Conservation (phyloP, 92 coral and sea anemone species). For the Parazoanthus darwini region DNA sequence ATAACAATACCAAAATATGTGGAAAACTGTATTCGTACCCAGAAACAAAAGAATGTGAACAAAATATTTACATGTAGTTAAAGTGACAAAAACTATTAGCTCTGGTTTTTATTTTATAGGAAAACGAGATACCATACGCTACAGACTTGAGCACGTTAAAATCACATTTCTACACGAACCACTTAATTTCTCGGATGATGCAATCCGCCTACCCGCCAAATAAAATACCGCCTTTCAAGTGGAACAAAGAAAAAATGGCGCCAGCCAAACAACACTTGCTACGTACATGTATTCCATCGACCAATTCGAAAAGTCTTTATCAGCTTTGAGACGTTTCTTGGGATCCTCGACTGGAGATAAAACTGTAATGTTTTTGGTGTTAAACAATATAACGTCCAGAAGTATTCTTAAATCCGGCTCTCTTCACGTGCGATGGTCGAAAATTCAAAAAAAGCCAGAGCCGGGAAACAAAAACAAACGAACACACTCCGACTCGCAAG, state of each 20-base stretch:
- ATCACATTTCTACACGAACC: neutral
- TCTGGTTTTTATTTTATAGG: no score
- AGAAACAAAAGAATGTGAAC: no score
- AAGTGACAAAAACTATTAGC: no score
- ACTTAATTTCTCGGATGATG: neutral
- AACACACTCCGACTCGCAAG: no score
- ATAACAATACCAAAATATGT: no score
- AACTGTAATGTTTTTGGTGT: neutral
- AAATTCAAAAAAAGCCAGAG: neutral
- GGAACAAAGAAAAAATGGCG: constrained; percentile 15
- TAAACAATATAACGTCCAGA: neutral
- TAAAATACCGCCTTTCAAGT: neutral
- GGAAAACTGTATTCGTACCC: no score
- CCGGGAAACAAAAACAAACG: neutral
- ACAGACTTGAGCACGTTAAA: neutral
- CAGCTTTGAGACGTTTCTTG: neutral
- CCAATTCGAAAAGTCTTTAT: neutral
- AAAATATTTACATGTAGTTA: no score
- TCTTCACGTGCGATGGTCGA: neutral
- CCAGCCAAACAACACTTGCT: neutral
- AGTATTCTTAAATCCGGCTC: neutral
- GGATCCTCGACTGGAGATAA: neutral
- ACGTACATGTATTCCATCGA: neutral
- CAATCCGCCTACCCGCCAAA: constrained; percentile 7
- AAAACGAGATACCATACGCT: neutral